Evolutionary conservation across 2,797 vertebrate species (phyloP).

Genomic region (Remorina albescens): DNA sequence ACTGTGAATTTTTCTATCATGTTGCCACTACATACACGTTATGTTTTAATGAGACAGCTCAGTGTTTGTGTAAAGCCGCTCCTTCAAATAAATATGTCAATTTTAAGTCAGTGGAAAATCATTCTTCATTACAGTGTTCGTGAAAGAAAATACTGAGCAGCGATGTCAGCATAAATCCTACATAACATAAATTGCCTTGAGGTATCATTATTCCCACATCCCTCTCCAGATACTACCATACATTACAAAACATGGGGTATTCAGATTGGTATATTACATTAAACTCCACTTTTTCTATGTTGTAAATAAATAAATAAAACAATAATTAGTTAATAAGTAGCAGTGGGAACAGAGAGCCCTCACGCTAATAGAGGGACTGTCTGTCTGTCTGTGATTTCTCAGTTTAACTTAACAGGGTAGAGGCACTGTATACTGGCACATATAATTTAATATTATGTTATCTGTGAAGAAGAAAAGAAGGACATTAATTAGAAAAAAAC

Average conservation of each 20-base stretch:
- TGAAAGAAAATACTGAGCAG: slow-evolving; percentile 46
- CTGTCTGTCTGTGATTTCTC: slow-evolving; percentile 64
- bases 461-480: slow-evolving; percentile 7
- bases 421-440: slow-evolving; percentile 16
- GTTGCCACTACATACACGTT: slow-evolving; percentile 9
- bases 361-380: slow-evolving; percentile 68
- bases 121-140: slow-evolving; percentile 42
- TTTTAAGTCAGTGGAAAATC: slow-evolving; percentile 50
- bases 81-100: slow-evolving; percentile 49
- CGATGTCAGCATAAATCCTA: slow-evolving; percentile 58
- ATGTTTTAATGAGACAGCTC: slow-evolving; percentile 24
- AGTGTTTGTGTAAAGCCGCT: slow-evolving; percentile 34
- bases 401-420: slow-evolving; percentile 64
- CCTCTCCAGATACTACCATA: slow-evolving; percentile 43
- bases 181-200: slow-evolving; percentile 54
- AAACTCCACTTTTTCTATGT: slow-evolving; percentile 42
- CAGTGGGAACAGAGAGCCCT: slow-evolving; percentile 59
- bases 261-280: slow-evolving; percentile 47
- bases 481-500: too few species aligned
- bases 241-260: slow-evolving; percentile 48
- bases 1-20: slow-evolving; percentile 1
- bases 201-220: slow-evolving; percentile 57
- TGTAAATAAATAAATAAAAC: slow-evolving; percentile 65
- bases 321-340: slow-evolving; percentile 68
- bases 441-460: slow-evolving; percentile 2